These are phyloP conservation scores for Tupaia tana DNA, from an alignment of 2,113 vertebrate genomes.

Conservation along the genomic window DNA sequence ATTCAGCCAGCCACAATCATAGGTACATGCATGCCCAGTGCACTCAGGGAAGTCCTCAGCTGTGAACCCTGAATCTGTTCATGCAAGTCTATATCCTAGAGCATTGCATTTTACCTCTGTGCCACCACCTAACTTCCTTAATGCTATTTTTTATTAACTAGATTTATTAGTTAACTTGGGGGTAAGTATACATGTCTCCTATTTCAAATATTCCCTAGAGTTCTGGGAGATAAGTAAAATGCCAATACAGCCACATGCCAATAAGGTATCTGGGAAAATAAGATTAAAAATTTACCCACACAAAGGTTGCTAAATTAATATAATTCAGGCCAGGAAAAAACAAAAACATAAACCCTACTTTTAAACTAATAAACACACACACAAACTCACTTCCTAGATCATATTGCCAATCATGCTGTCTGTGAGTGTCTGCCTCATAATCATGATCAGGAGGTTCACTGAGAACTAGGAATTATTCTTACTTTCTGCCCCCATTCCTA, in stretches of 20 bases:
- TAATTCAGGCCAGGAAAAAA: neutral
- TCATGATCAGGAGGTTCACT: neutral
- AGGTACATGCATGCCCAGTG: too few relatives aligned
- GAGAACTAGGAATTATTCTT: neutral
- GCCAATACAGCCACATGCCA: neutral
- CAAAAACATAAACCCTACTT: neutral
- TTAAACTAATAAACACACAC: neutral
- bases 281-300: constrained; percentile 46
- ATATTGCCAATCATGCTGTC: neutral
- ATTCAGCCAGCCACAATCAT: too few relatives aligned
- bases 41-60: too few relatives aligned
- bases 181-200: constrained; percentile 3
- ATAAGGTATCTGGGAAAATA: constrained; percentile 25
- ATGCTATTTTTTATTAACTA: constrained; percentile 5
- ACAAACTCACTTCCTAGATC: neutral
- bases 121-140: too few relatives aligned
- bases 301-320: neutral
- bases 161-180: constrained; percentile 5
- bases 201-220: constrained; percentile 27
- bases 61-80: too few relatives aligned
- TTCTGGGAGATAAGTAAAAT: neutral
- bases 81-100: too few relatives aligned
- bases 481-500: neutral
- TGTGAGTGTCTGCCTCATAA: neutral
- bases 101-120: too few relatives aligned